A percentile compares a stretch with the other conserved stretches of the same genome.
Conservation (phyloP, 2,888 invertebrate genomes). For the Pardosa pseudoannulata region DNA sequence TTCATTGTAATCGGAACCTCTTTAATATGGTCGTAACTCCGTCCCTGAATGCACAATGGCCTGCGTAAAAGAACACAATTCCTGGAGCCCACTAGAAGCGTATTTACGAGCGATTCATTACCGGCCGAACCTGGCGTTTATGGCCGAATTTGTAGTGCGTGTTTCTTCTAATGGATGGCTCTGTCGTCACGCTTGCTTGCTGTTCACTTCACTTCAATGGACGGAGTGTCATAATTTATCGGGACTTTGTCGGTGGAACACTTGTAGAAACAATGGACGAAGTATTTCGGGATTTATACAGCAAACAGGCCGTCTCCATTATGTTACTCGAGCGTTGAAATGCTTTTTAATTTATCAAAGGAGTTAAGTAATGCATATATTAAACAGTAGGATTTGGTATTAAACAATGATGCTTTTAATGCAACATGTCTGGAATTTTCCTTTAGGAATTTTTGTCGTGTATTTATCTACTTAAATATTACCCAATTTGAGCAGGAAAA, state of each 20-base stretch:
- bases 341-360: neutral
- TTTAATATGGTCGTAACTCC: slow-evolving; percentile 24
- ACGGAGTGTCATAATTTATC: slow-evolving; percentile 26
- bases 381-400: too few relatives aligned
- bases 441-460: too few relatives aligned
- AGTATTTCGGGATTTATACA: neutral
- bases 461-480: too few relatives aligned
- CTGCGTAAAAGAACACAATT: slow-evolving; percentile 49
- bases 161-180: slow-evolving; percentile 58
- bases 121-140: slow-evolving; percentile 37
- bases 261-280: slow-evolving; percentile 42
- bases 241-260: slow-evolving; percentile 42
- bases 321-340: slow-evolving; percentile 10
- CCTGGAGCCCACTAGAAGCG: slow-evolving; percentile 31
- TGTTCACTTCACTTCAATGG: slow-evolving; percentile 49
- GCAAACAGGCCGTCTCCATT: neutral
- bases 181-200: slow-evolving; percentile 62
- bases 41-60: slow-evolving; percentile 48
- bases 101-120: slow-evolving; percentile 65
- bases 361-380: too few relatives aligned
- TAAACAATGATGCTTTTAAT: too few relatives aligned
- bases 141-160: slow-evolving; percentile 42
- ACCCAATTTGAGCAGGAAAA: too few relatives aligned
- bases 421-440: too few relatives aligned
- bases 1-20: slow-evolving; percentile 43